Conservation (phyloP, 1,140 invertebrate genomes). For the Philaenus spumarius region DNA sequence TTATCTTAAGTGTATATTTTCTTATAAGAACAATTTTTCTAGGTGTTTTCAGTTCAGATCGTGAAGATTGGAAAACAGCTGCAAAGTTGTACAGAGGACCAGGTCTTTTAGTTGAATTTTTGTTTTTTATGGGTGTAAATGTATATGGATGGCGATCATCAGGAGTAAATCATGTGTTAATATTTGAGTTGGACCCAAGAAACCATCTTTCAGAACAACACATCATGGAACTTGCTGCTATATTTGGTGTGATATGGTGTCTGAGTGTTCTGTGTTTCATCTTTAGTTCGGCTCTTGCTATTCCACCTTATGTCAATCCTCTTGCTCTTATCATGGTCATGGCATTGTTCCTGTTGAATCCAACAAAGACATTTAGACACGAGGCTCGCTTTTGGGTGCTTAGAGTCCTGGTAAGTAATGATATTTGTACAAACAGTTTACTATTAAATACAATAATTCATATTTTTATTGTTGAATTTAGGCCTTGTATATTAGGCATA, state of each 20-base stretch:
- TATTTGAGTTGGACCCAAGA: conserved; percentile 96
- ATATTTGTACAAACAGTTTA: too few relatives aligned
- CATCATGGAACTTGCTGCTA: conserved; percentile 91
- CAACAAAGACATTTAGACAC: conserved; percentile 84
- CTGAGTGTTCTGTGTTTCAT: conserved; percentile 73
- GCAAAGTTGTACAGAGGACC: conserved; percentile 88
- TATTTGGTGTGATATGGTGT: conserved; percentile 94
- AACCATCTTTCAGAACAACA: conserved; percentile 96
- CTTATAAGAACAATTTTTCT: too few relatives aligned
- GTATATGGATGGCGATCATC: conserved; percentile 98
- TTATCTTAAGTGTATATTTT: too few relatives aligned
- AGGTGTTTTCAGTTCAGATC: conserved; percentile 64
- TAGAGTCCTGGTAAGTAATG: conserved; percentile 60
- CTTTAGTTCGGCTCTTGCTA: conserved; percentile 78
- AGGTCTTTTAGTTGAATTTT: conserved; percentile 85
- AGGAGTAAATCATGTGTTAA: conserved; percentile 98
- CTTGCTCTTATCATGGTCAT: conserved; percentile 81
- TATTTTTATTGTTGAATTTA: too few relatives aligned
- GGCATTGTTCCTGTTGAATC: conserved; percentile 85
- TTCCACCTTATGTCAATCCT: conserved; percentile 89
- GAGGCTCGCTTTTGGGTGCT: conserved; percentile 83
- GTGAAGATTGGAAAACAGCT: conserved; percentile 71
- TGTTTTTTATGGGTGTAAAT: conserved; percentile 95
- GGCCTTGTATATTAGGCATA: too few relatives aligned
- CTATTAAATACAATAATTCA: too few relatives aligned